Conservation (phyloP, 2,797 vertebrate genomes). For the Harpagifer antarcticus region DNA sequence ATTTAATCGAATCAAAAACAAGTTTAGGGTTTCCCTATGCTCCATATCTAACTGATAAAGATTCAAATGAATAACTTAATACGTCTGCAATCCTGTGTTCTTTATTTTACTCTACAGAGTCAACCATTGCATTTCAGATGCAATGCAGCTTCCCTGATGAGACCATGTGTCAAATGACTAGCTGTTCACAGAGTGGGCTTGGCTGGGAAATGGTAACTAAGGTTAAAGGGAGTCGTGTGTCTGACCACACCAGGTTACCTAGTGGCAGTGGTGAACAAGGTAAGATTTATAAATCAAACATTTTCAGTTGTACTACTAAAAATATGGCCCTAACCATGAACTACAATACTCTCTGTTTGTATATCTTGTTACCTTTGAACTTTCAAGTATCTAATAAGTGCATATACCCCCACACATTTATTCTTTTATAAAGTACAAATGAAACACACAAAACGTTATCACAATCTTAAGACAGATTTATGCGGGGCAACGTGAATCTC, state of each 20-base stretch:
- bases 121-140: constrained; percentile 52
- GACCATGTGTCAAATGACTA: constrained; percentile 47
- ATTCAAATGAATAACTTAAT: no score
- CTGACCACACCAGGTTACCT: constrained; percentile 63
- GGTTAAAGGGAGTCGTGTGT: constrained; percentile 9
- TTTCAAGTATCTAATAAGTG: background rate
- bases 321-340: background rate
- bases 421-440: no score
- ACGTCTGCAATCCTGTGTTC: constrained; percentile 3
- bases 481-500: no score
- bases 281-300: constrained; percentile 23
- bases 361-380: background rate
- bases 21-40: no score
- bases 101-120: constrained; percentile 41
- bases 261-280: background rate
- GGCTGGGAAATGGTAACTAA: constrained; percentile 38
- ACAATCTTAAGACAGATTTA: no score
- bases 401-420: background rate
- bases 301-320: background rate
- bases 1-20: no score
- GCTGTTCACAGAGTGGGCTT: constrained; percentile 16
- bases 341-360: background rate
- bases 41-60: no score
- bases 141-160: constrained; percentile 53
- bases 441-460: background rate